phyloP scores from a whole-genome alignment of 2,888 invertebrate genomes.

The Lasioglossum villosulum region DNA sequence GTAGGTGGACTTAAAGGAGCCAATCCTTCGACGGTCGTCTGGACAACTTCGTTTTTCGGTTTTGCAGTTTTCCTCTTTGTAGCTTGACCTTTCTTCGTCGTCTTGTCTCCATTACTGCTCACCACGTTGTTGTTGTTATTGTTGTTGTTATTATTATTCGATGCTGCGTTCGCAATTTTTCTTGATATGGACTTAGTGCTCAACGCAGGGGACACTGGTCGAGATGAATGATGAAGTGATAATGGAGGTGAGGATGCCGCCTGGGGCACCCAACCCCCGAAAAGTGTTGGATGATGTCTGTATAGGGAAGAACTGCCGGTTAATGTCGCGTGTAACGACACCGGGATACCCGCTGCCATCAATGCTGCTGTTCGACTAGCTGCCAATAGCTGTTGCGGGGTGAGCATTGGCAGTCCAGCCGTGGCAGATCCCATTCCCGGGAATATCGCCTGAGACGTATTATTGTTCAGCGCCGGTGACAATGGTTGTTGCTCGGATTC shows the following conservation, averaged over 20 bases:
- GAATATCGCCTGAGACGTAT: slow-evolving; percentile 84
- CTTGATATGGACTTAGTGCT: slow-evolving; percentile 83
- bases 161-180: slow-evolving; percentile 79
- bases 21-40: slow-evolving; percentile 77
- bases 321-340: slow-evolving; percentile 86
- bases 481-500: slow-evolving; percentile 87
- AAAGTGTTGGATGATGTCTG: slow-evolving; percentile 87
- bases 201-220: slow-evolving; percentile 81
- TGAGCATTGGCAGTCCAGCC: slow-evolving; percentile 86
- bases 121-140: slow-evolving; percentile 80
- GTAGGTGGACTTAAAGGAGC: slow-evolving; percentile 85
- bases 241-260: slow-evolving; percentile 86
- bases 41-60: slow-evolving; percentile 82
- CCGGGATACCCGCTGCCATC: slow-evolving; percentile 86
- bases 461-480: slow-evolving; percentile 87
- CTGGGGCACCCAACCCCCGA: slow-evolving; percentile 85
- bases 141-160: slow-evolving; percentile 80
- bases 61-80: slow-evolving; percentile 85
- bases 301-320: slow-evolving; percentile 87
- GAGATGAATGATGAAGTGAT: slow-evolving; percentile 82
- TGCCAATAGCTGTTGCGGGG: slow-evolving; percentile 85
- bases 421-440: slow-evolving; percentile 84
- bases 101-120: slow-evolving; percentile 78
- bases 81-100: slow-evolving; percentile 82
- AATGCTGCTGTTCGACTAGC: slow-evolving; percentile 84